phyloP scores from a whole-genome alignment of 2,888 invertebrate species.

The Agrochola macilenta region DNA sequence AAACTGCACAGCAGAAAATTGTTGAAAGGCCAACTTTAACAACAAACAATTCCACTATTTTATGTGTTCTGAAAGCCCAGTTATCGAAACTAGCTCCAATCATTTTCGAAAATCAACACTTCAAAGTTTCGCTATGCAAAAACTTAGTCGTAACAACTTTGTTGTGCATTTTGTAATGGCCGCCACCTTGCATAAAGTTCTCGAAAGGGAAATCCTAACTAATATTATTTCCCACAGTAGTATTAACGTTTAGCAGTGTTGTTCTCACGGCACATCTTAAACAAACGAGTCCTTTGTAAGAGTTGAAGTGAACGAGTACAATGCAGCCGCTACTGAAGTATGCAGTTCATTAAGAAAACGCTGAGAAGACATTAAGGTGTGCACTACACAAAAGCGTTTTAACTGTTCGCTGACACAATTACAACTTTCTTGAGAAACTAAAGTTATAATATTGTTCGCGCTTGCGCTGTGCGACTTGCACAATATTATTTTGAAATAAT shows the following conservation, averaged over 20 bases:
- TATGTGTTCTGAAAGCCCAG: constrained; percentile 14
- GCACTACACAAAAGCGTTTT: not conserved
- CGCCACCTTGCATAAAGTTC: constrained; percentile 36
- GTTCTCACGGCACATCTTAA: not conserved
- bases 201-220: not conserved
- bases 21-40: not conserved
- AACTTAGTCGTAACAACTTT: constrained; percentile 47
- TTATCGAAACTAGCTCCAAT: constrained; percentile 41
- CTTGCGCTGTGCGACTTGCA: too few species aligned
- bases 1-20: not conserved
- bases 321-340: constrained; percentile 20
- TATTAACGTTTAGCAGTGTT: not conserved
- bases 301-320: constrained; percentile 8
- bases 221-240: not conserved
- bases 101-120: constrained; percentile 68
- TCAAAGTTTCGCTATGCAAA: constrained; percentile 69
- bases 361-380: not conserved
- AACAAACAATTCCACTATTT: constrained; percentile 21
- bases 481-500: too few species aligned
- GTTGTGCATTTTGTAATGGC: constrained; percentile 35
- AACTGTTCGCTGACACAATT: not conserved
- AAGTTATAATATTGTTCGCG: not conserved
- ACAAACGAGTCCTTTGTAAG: not conserved
- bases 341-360: constrained; percentile 23
- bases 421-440: constrained; percentile 1